phyloP scores from a whole-genome alignment of 64 coral and sea anemone genomes.

The Porites lutea region DNA sequence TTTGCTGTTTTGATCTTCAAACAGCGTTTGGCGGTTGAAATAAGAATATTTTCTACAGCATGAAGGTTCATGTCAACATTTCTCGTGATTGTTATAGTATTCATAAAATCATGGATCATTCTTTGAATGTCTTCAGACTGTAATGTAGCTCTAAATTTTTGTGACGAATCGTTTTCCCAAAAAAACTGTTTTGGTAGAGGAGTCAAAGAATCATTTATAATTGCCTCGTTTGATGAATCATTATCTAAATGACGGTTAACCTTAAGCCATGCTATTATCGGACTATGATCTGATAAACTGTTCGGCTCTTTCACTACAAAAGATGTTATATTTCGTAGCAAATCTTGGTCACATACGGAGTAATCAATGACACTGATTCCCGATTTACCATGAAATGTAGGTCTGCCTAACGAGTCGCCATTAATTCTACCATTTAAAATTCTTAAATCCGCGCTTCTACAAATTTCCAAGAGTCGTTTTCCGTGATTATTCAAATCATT shows the following conservation, averaged over 20 bases:
- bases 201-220: background rate
- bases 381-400: background rate
- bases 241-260: background rate
- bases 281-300: constrained; percentile 7
- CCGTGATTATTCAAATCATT: background rate
- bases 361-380: constrained; percentile 24
- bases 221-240: background rate
- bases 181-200: constrained; percentile 4
- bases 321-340: background rate
- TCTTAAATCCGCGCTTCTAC: background rate
- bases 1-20: constrained; percentile 26
- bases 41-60: background rate
- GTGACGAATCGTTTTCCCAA: constrained; percentile 3
- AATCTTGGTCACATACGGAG: background rate
- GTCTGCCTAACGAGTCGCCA: constrained; percentile 24
- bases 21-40: constrained; percentile 25
- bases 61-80: no score
- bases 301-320: background rate
- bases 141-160: background rate
- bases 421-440: constrained; percentile 26
- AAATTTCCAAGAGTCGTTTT: background rate
- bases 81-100: background rate
- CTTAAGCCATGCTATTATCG: constrained; percentile 5
- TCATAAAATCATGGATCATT: background rate
- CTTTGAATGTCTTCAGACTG: constrained; percentile 2